Evolutionary conservation across 2,113 vertebrate genomes (phyloP).

Genomic region (Neotoma lepida): DNA sequence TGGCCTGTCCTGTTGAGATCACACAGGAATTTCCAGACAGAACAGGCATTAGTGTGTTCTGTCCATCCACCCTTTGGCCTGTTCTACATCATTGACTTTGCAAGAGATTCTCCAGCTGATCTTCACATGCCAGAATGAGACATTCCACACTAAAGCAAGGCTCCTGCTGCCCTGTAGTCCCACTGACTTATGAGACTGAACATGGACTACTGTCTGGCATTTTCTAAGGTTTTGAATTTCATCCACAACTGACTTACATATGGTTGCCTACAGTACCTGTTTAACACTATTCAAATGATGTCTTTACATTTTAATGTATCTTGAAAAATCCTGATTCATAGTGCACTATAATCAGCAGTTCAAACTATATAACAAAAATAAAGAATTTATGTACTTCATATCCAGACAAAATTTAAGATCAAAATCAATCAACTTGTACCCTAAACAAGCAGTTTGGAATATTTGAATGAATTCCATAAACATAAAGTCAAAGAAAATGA

Average conservation of each 20-base stretch:
- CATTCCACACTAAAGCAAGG: not conserved
- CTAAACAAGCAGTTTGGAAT: not conserved
- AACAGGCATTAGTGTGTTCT: constrained; percentile 34
- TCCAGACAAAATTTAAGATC: constrained; percentile 10
- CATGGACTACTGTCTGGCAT: constrained; percentile 3
- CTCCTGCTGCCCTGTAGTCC: not conserved
- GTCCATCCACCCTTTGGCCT: not conserved
- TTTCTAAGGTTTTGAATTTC: constrained; percentile 28
- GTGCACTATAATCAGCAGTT: not conserved
- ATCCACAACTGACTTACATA: not conserved
- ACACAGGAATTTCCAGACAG: constrained; percentile 40
- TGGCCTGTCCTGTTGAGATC: constrained; percentile 47
- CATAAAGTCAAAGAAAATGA: not conserved
- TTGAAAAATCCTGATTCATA: not conserved
- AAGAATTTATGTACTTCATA: not conserved
- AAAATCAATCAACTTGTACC: not conserved
- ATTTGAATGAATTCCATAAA: not conserved
- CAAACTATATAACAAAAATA: not conserved
- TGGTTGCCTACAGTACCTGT: not conserved
- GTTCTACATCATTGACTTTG: constrained; percentile 58
- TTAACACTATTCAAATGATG: not conserved
- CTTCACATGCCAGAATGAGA: constrained; percentile 35
- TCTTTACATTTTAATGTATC: not conserved
- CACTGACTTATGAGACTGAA: not conserved
- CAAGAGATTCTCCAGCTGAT: not conserved